A percentile compares a stretch with the other conserved stretches of the same genome.
Evolutionary conservation across 2,113 vertebrate genomes (phyloP).

Genomic region (Pteronura brasiliensis): DNA sequence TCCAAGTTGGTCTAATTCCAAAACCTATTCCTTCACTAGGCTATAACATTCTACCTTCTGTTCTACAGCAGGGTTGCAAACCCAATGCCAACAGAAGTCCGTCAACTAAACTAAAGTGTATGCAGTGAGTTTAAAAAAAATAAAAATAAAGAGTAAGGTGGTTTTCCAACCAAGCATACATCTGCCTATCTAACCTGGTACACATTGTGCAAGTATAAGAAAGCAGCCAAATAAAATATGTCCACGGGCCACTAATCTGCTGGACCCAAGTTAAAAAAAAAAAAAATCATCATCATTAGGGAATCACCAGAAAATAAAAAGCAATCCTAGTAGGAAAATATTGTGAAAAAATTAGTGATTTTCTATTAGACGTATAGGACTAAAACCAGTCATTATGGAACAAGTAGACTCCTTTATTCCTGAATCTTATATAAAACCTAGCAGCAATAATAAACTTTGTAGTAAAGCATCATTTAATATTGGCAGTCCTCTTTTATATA

Average conservation of each 20-base stretch:
- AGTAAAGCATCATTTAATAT: neutral
- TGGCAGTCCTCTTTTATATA: neutral
- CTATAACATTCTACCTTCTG: neutral
- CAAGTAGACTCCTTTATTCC: slow-evolving; percentile 20
- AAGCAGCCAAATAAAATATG: slow-evolving; percentile 4
- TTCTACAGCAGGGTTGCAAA: neutral
- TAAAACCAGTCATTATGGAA: neutral
- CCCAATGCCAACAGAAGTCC: neutral
- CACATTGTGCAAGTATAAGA: neutral
- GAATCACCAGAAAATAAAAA: slow-evolving; percentile 27
- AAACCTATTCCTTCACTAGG: neutral
- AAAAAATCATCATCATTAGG: neutral
- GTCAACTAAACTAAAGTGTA: slow-evolving; percentile 11
- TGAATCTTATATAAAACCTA: neutral
- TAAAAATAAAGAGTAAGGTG: neutral
- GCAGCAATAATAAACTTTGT: neutral
- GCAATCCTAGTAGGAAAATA: neutral
- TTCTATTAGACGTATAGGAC: neutral
- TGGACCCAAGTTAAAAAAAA: neutral
- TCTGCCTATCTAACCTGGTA: neutral
- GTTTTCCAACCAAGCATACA: neutral
- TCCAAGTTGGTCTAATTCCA: neutral
- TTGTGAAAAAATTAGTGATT: neutral
- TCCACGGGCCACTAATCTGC: neutral
- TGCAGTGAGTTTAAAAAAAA: neutral